A percentile compares a stretch with the other conserved stretches of the same genome.
These are phyloP conservation scores for Callyntrura guangdongensis DNA, from an alignment of 2,888 invertebrate species.

Conservation along the genomic window DNA sequence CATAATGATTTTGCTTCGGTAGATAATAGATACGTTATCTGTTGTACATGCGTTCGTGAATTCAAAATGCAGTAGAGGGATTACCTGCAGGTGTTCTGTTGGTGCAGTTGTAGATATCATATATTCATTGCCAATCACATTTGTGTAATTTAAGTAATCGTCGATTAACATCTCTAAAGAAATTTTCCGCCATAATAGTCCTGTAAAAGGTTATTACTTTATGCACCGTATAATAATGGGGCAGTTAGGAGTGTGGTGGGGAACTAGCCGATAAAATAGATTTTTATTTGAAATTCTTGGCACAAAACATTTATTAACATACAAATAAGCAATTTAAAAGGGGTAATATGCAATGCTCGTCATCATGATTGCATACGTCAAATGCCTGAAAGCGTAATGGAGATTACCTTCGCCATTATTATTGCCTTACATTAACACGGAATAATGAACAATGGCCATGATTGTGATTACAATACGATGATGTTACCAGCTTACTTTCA, in stretches of 20 bases:
- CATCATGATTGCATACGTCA: background rate
- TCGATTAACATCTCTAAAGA: background rate
- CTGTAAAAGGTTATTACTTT: no score
- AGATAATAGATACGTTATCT: no score
- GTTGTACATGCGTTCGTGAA: no score
- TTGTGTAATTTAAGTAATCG: no score
- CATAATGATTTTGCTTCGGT: no score
- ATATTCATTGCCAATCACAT: no score
- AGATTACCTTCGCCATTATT: constrained; percentile 8
- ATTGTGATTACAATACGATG: background rate
- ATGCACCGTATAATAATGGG: background rate
- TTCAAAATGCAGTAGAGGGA: no score
- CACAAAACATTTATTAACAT: background rate
- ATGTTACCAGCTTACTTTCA: background rate
- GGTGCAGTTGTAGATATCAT: no score
- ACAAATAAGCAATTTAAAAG: background rate
- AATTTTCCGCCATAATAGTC: background rate
- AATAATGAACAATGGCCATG: constrained; percentile 16
- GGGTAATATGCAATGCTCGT: background rate
- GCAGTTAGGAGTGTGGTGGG: background rate
- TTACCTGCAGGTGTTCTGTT: no score
- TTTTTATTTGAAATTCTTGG: constrained; percentile 1
- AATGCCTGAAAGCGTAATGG: background rate
- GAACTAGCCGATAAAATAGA: background rate
- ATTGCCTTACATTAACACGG: background rate